These are phyloP conservation scores for Pristionchus mayeri DNA, from an alignment of 2,888 invertebrate species.

Conservation along the genomic window DNA sequence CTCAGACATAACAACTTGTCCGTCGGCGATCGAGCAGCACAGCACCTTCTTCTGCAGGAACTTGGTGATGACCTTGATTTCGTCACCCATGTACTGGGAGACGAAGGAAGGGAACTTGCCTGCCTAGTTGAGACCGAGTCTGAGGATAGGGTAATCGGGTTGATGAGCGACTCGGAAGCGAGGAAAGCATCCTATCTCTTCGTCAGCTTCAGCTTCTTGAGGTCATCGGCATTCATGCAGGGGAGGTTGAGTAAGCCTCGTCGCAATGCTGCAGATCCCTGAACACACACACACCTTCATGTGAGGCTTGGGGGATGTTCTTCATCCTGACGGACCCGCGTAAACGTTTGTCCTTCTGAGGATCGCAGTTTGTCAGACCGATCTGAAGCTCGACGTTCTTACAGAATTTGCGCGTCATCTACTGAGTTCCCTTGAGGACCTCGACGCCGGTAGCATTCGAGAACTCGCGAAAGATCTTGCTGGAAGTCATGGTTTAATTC, in stretches of 20 bases:
- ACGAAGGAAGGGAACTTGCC: conserved; percentile 99
- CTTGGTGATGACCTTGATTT: conserved; percentile 98
- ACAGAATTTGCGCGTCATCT: conserved; percentile 91
- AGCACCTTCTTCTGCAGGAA: conserved; percentile 99
- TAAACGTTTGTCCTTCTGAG: conserved; percentile 99
- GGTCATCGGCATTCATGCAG: conserved; percentile 97
- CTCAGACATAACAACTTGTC: conserved; percentile 94
- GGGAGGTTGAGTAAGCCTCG: conserved; percentile 93
- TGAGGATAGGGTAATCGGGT: conserved; percentile 97
- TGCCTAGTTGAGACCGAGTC: conserved; percentile 99
- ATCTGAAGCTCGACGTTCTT: conserved; percentile 99
- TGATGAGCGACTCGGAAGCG: conserved; percentile 98
- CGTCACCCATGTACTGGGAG: conserved; percentile 97
- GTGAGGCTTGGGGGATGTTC: conserved; percentile 96
- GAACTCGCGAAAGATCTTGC: conserved; percentile 95
- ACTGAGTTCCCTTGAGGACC: conserved; percentile 84
- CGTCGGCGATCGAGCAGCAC: conserved; percentile 97
- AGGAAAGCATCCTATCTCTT: conserved; percentile 98
- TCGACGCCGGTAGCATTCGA: conserved; percentile 90
- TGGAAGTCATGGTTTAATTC: conserved; percentile 79
- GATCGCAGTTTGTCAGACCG: conserved; percentile 99
- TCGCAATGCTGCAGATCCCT: conserved; percentile 99
- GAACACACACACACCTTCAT: conserved; percentile 98
- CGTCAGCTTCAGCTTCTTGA: conserved; percentile 99
- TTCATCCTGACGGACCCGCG: conserved; percentile 99